These are phyloP conservation scores for Griposia aprilina DNA, from an alignment of 2,888 invertebrate species.

Conservation along the genomic window DNA sequence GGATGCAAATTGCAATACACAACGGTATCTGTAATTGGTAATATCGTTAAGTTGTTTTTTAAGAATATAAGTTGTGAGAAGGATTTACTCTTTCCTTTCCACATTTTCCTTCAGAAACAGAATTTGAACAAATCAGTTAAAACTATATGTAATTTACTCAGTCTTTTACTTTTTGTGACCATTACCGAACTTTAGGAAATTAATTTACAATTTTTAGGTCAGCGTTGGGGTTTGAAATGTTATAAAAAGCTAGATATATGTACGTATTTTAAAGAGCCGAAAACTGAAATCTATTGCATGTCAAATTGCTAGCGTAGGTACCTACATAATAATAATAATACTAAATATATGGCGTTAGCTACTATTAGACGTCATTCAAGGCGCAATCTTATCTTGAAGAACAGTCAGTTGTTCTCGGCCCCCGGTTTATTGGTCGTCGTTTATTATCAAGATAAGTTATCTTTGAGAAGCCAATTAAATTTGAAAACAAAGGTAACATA, in stretches of 20 bases:
- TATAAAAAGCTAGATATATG: neutral
- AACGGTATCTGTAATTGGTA: neutral
- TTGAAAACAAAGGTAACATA: slow-evolving; percentile 91
- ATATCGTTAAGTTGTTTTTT: no score
- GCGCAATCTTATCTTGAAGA: slow-evolving; percentile 86
- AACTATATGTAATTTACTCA: no score
- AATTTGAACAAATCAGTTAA: neutral
- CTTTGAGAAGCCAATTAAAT: slow-evolving; percentile 90
- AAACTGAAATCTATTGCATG: slow-evolving; percentile 26
- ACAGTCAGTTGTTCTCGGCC: slow-evolving; percentile 85
- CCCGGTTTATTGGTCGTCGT: slow-evolving; percentile 90
- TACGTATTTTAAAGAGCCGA: neutral
- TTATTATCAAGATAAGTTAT: slow-evolving; percentile 91
- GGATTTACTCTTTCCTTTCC: neutral
- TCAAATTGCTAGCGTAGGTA: slow-evolving; percentile 21
- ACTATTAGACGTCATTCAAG: slow-evolving; percentile 83
- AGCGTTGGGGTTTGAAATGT: neutral
- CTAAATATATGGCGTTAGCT: slow-evolving; percentile 60
- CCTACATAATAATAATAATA: slow-evolving; percentile 57
- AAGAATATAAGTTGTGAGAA: neutral
- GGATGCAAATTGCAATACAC: neutral
- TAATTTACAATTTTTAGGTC: neutral
- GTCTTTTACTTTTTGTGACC: neutral
- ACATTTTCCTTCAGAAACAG: neutral
- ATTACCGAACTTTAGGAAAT: neutral